Evolutionary conservation across 35 echinoderm and acorn worm species (phyloP), one percentile per base, ranked within the genome.

Genomic region (Apostichopus parvimensis): DNA sequence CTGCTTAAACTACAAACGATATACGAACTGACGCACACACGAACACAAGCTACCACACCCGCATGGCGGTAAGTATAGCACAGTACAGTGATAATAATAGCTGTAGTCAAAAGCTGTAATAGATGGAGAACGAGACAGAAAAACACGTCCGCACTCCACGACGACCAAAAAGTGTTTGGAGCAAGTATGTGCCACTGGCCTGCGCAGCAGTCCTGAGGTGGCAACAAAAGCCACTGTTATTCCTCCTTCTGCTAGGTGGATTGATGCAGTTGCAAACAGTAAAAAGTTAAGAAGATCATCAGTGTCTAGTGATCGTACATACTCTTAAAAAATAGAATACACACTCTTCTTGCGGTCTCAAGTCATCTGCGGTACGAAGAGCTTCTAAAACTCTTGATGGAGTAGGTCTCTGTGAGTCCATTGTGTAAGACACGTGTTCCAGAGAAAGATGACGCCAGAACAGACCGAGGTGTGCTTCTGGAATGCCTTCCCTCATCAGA

Each of bases 141-240:
- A 25, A 25, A 25, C 24, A 25, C 24, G 24, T 25, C 24, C 24
- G 24, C 24, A 25, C 24, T 25, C 24, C 24, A 25, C 24, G 24
- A 25, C 24, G 24, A 25, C 24, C 24, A 25, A 25, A 25, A 25
- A 81, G 28, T 6, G 54, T 52, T 81, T 45, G 12, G 79, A 81
- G 26, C 79, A 81, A 26, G 79, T 81, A 18, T 81, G 79, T 52
- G 79, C 79, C 28, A 81, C n/a, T 17, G 79, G 79, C 28, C 79
- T 12, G 10, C 54, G n/a, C 13, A 53, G 18, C 11, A 81, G 5
- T 12, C 79, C 79, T 5, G 54, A 9, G 10, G 26, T 56, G 54
- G 20, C 79, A 81, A 81, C 79, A 45, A 81, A 81, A 11, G 20
- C 0, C 6, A 81, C 22, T 26, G 22, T 81, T 52, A 81, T 81